These are phyloP conservation scores for Pampusana beccarii DNA, from an alignment of 2,113 vertebrate genomes.

Conservation along the genomic window DNA sequence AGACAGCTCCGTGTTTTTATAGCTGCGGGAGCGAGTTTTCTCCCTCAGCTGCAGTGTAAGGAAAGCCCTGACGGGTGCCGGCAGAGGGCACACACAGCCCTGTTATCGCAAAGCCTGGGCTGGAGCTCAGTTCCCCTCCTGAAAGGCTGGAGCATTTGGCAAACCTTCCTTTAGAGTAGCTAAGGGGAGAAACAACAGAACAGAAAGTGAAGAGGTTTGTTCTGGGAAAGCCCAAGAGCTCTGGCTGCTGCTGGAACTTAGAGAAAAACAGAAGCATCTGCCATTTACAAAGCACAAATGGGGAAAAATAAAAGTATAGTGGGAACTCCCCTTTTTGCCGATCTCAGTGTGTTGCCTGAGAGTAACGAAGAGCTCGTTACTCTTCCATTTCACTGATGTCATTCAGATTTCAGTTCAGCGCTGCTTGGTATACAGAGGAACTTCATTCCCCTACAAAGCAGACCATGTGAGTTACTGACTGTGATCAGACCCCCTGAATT, in stretches of 20 bases:
- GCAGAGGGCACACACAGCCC: background rate
- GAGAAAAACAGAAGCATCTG: background rate
- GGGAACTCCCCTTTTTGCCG: background rate
- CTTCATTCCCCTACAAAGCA: background rate
- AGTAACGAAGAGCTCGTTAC: background rate
- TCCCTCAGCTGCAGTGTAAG: no score
- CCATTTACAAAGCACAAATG: background rate
- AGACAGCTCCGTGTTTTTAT: fast-evolving
- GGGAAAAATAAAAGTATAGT: background rate
- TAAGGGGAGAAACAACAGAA: fast-evolving
- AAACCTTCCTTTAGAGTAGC: background rate
- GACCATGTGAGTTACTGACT: background rate
- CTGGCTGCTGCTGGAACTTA: background rate
- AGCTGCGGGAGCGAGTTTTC: background rate
- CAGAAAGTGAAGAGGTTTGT: background rate
- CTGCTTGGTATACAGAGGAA: background rate
- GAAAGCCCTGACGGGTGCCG: background rate
- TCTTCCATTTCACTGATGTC: background rate
- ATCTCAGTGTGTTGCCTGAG: no score
- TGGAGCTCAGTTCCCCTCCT: background rate
- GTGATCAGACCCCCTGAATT: background rate
- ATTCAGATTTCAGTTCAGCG: background rate
- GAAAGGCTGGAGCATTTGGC: background rate
- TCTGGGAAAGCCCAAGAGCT: background rate
- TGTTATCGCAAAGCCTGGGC: no score